Evolutionary conservation across 2,888 invertebrate genomes (phyloP).

Genomic region (Hermaeophaga mercurialis): DNA sequence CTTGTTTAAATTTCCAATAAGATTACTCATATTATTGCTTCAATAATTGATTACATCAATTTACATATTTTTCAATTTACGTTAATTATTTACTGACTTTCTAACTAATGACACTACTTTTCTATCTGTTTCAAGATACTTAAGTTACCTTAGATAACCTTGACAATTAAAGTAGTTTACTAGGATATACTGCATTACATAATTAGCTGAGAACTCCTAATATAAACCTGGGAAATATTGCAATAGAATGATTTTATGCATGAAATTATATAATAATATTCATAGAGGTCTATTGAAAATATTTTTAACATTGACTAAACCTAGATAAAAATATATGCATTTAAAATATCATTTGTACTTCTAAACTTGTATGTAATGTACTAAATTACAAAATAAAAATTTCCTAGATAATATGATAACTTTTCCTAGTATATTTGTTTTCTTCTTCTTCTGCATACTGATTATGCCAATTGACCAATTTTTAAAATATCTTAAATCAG

Average conservation of each 20-base stretch:
- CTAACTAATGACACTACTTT: neutral
- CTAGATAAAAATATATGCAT: neutral
- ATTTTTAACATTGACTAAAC: neutral
- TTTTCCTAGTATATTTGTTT: no score
- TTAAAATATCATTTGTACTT: no score
- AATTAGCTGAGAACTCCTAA: no score
- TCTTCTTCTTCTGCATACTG: no score
- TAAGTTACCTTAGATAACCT: slow-evolving; percentile 1
- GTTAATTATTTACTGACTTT: slow-evolving; percentile 32
- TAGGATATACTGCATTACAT: no score
- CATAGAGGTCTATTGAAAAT: neutral
- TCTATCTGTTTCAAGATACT: neutral
- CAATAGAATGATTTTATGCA: neutral
- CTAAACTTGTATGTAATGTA: no score
- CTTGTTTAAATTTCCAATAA: neutral
- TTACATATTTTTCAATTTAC: neutral
- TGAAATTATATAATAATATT: neutral
- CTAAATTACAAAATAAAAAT: no score
- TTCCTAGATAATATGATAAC: no score
- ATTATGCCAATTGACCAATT: no score
- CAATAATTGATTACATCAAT: no score
- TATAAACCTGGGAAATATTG: neutral
- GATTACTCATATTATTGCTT: slow-evolving; percentile 1
- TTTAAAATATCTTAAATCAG: no score
- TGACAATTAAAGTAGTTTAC: slow-evolving; percentile 2